Percentiles rank a stretch among this genome's conserved stretches.
These are phyloP conservation scores for Sinelater perroti DNA, from an alignment of 2,888 invertebrate genomes.

Conservation along the genomic window DNA sequence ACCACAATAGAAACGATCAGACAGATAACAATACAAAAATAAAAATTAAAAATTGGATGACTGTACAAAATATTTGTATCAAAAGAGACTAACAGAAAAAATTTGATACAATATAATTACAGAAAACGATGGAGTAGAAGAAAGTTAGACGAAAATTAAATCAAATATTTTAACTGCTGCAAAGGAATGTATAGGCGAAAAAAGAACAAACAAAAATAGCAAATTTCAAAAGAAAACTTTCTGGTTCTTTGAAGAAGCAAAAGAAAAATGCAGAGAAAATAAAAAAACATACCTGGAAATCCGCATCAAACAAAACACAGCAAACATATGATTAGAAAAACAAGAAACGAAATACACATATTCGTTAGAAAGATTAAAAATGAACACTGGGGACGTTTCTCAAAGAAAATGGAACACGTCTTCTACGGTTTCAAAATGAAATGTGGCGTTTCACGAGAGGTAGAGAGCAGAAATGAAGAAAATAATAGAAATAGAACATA, in stretches of 20 bases:
- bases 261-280: conserved; percentile 1
- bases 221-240: conserved; percentile 1
- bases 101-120: too few species aligned
- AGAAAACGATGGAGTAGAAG: conserved; percentile 1
- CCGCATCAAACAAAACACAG: too few species aligned
- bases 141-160: too few species aligned
- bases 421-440: not conserved
- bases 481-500: not conserved
- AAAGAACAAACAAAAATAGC: not conserved
- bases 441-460: not conserved
- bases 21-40: too few species aligned
- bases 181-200: too few species aligned
- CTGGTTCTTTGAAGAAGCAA: conserved; percentile 1
- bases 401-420: not conserved
- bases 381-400: not conserved
- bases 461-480: not conserved
- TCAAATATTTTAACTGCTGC: too few species aligned
- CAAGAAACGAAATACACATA: not conserved
- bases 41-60: too few species aligned
- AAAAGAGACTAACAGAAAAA: too few species aligned
- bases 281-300: too few species aligned
- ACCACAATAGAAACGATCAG: too few species aligned
- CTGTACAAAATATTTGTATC: too few species aligned
- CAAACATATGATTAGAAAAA: not conserved
- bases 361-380: conserved; percentile 5